phyloP scores from a whole-genome alignment of 1,140 invertebrate genomes.

The Calliopsis andreniformis region DNA sequence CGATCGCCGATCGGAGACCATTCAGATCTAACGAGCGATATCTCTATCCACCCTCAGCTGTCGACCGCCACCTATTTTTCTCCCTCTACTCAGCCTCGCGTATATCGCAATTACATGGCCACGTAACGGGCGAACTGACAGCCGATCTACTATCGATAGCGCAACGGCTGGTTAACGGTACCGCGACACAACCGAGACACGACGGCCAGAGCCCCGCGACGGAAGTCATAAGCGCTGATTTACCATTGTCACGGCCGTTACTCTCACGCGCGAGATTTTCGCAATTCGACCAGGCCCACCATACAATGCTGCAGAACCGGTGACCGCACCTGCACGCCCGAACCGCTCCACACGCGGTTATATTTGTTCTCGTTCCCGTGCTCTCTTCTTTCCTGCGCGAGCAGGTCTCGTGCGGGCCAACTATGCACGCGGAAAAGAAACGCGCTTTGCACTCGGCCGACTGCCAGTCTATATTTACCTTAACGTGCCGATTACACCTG shows the following conservation, averaged over 20 bases:
- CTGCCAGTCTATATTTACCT: constrained; percentile 78
- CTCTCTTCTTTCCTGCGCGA: constrained; percentile 62
- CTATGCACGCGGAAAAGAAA: constrained; percentile 71
- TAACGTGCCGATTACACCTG: constrained; percentile 73
- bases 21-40: constrained; percentile 27
- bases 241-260: constrained; percentile 66
- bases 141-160: constrained; percentile 27
- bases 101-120: constrained; percentile 46
- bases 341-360: constrained; percentile 48
- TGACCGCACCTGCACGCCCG: constrained; percentile 56
- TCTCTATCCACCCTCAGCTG: constrained; percentile 13
- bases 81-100: background rate
- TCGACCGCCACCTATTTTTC: background rate
- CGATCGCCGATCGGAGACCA: background rate
- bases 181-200: background rate
- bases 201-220: constrained; percentile 14
- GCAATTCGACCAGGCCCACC: constrained; percentile 42
- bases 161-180: constrained; percentile 20
- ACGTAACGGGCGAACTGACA: constrained; percentile 37
- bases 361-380: constrained; percentile 60
- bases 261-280: constrained; percentile 50
- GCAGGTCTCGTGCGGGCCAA: constrained; percentile 67
- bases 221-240: constrained; percentile 59
- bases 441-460: constrained; percentile 70
- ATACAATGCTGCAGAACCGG: constrained; percentile 53